Conservation (phyloP, 2,113 vertebrate genomes). For the Origma solitaria region DNA sequence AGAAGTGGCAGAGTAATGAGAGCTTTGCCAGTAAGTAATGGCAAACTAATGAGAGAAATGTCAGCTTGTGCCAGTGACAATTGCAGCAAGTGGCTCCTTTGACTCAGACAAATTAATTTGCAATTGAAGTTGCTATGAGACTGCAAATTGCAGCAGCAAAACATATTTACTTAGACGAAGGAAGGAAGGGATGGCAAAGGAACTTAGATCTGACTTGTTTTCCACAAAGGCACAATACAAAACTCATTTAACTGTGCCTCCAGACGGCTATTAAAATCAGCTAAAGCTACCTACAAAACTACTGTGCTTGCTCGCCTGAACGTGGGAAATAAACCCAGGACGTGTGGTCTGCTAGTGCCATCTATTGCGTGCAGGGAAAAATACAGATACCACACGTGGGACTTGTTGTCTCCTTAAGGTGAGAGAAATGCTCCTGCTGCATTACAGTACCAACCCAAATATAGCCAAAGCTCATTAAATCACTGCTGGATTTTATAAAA, state of each 20-base stretch:
- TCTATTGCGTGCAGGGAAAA: constrained; percentile 35
- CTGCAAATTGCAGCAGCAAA: neutral
- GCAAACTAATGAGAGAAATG: no score
- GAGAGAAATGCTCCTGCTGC: neutral
- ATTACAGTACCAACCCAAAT: neutral
- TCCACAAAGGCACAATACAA: neutral
- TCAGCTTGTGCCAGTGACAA: neutral
- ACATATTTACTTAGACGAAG: neutral
- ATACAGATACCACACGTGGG: neutral
- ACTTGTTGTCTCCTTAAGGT: neutral
- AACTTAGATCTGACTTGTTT: neutral
- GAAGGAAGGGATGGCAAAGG: neutral
- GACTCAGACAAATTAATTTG: neutral
- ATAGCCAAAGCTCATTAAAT: neutral
- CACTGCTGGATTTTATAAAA: neutral
- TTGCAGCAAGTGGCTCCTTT: neutral
- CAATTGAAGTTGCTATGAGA: neutral
- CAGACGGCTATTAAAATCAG: constrained; percentile 15
- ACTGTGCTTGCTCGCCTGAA: neutral
- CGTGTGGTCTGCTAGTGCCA: constrained; percentile 47
- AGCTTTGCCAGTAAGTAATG: no score
- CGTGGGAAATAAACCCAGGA: neutral
- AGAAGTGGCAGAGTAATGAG: neutral
- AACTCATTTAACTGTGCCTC: neutral
- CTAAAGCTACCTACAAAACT: neutral